These are phyloP conservation scores for Vandiemenella viatica DNA, from an alignment of 2,888 invertebrate species.

Conservation along the genomic window DNA sequence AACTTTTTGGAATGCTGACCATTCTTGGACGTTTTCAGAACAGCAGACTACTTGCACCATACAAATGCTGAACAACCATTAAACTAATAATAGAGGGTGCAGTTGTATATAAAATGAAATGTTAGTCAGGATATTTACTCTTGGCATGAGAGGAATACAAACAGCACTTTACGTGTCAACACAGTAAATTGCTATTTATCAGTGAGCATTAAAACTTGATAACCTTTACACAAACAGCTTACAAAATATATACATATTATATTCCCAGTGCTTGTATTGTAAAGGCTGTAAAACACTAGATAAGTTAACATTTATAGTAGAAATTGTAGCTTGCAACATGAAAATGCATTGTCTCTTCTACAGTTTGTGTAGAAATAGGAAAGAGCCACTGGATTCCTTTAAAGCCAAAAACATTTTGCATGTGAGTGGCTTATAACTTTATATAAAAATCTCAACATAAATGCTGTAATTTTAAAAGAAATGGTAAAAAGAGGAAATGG, in stretches of 20 bases:
- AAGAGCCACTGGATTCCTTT: neutral
- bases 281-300: neutral
- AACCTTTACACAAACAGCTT: neutral
- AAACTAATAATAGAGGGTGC: neutral
- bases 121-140: neutral
- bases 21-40: neutral
- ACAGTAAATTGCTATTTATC: neutral
- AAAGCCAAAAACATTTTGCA: neutral
- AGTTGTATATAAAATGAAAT: neutral
- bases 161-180: neutral
- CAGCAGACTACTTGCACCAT: neutral
- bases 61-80: neutral
- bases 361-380: neutral
- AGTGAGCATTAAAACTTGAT: neutral
- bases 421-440: neutral
- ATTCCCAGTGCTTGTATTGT: neutral
- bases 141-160: neutral
- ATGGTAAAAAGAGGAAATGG: too few relatives aligned
- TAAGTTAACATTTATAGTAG: neutral
- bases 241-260: neutral
- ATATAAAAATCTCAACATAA: neutral
- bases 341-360: neutral
- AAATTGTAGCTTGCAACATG: neutral
- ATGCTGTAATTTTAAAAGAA: too few relatives aligned
- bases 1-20: too few relatives aligned